Percentiles rank a stretch among this genome's conserved stretches.
These are phyloP conservation scores for Oreortyx pictus DNA, from an alignment of 2,797 vertebrate genomes.

Conservation along the genomic window DNA sequence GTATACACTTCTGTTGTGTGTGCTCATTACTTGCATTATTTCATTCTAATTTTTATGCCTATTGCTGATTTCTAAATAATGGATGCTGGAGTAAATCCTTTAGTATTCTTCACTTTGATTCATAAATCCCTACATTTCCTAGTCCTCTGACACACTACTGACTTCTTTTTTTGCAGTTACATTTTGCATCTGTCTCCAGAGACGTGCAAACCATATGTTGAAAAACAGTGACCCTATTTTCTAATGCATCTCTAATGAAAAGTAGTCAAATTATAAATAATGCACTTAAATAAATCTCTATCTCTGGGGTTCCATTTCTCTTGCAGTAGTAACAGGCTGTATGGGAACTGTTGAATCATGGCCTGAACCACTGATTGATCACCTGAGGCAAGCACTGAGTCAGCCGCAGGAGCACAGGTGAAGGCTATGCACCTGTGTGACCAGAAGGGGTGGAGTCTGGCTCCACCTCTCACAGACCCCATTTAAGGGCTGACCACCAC, in stretches of 20 bases:
- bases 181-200: neutral
- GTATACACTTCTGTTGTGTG: neutral
- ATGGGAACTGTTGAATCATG: too few species aligned
- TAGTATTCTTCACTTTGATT: neutral
- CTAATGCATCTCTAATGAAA: neutral
- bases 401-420: too few species aligned
- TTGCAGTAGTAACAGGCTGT: neutral
- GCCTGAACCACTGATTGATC: too few species aligned
- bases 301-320: neutral
- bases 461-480: too few species aligned
- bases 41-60: neutral
- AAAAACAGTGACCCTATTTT: neutral
- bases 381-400: too few species aligned
- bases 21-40: neutral
- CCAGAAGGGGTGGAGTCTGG: too few species aligned
- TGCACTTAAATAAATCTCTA: neutral
- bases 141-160: neutral
- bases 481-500: too few species aligned
- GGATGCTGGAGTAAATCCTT: neutral
- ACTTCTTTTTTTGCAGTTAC: neutral
- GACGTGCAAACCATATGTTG: neutral
- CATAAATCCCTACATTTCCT: neutral
- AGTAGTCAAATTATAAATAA: neutral
- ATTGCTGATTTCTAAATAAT: neutral
- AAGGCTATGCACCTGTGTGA: too few species aligned